A percentile compares a stretch with the other conserved stretches of the same genome.
Conservation (phyloP, 2,113 vertebrate species). For the Python bivittatus region DNA sequence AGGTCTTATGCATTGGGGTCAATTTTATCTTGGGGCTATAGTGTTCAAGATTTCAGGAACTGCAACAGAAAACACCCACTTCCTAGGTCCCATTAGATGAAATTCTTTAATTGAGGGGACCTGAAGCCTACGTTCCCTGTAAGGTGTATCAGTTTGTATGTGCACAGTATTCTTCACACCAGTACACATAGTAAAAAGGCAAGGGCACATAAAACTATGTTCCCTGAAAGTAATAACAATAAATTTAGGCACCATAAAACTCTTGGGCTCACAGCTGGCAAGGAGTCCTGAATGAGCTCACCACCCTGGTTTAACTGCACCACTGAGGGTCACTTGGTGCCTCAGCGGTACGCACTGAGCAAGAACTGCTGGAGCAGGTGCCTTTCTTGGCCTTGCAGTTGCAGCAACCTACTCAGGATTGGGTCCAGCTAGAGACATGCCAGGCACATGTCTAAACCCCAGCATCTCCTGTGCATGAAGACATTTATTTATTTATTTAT, state of each 20-base stretch:
- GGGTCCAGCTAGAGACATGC: background rate
- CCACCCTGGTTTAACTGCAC: background rate
- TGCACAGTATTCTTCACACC: background rate
- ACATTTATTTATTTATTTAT: too few species aligned
- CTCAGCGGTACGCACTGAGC: too few species aligned
- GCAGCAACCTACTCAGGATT: background rate
- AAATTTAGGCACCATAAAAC: background rate
- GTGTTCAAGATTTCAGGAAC: background rate
- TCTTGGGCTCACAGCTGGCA: background rate
- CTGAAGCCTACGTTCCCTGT: background rate
- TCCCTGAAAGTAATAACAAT: background rate
- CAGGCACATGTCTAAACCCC: background rate
- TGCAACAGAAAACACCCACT: background rate
- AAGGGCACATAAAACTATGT: background rate
- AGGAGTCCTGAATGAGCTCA: background rate
- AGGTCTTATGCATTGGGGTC: background rate
- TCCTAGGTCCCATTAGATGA: background rate
- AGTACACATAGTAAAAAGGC: background rate
- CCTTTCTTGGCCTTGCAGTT: background rate
- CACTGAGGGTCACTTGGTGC: background rate
- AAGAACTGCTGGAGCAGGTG: background rate
- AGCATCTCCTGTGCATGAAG: background rate
- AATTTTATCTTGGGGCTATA: background rate
- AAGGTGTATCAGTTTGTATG: background rate
- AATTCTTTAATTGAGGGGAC: background rate